A percentile compares a stretch with the other conserved stretches of the same genome.
Evolutionary conservation across 1,140 invertebrate genomes (phyloP).

Genomic region (Diorhabda elongata): DNA sequence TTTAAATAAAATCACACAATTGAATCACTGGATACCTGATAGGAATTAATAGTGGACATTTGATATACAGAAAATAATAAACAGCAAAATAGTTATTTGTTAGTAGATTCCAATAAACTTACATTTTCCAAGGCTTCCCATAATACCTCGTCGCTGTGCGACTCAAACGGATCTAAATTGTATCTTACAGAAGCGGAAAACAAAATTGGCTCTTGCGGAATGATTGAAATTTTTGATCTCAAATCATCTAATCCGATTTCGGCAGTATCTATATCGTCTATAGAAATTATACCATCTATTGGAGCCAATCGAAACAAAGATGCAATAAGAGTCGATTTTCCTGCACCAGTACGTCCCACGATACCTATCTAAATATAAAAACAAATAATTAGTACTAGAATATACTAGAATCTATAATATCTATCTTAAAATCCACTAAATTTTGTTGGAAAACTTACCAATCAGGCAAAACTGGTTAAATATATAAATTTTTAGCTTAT

Average conservation of each 20-base stretch:
- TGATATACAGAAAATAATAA: too few relatives aligned
- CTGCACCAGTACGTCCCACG: conserved; percentile 50
- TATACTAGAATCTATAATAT: background rate
- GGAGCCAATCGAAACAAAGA: conserved; percentile 65
- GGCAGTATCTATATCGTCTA: conserved; percentile 66
- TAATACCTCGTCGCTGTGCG: conserved; percentile 57
- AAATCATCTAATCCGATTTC: conserved; percentile 65
- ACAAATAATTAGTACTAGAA: background rate
- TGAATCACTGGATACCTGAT: too few relatives aligned
- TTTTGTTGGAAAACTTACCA: background rate
- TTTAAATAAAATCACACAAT: too few relatives aligned
- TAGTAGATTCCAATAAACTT: background rate
- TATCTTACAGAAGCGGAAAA: conserved; percentile 69
- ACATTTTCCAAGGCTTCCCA: conserved; percentile 64
- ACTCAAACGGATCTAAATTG: conserved; percentile 80
- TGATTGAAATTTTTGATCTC: conserved; percentile 70
- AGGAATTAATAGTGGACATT: too few relatives aligned
- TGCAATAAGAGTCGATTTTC: conserved; percentile 75
- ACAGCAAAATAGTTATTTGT: too few relatives aligned
- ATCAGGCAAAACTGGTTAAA: background rate
- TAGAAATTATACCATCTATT: conserved; percentile 64
- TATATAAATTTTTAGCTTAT: background rate
- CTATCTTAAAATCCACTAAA: background rate
- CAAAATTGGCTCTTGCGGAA: conserved; percentile 79
- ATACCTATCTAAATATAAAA: conserved; percentile 17